phyloP scores from a whole-genome alignment of 2,888 invertebrate species.

The Patella caerulea region DNA sequence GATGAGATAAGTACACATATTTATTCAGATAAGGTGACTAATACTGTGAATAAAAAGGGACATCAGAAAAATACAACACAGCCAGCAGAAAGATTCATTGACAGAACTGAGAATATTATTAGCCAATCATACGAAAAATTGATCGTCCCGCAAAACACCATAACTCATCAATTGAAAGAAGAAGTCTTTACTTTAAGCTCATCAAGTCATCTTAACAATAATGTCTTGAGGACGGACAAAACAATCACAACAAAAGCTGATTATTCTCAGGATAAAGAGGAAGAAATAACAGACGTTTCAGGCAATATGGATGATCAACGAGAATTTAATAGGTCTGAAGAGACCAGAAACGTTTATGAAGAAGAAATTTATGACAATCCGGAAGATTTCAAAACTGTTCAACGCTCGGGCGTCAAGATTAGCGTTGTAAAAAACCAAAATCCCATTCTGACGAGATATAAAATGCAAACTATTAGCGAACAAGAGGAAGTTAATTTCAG shows the following conservation, averaged over 20 bases:
- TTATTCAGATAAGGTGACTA: neutral
- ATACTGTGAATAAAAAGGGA: neutral
- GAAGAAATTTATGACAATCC: neutral
- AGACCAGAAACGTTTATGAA: neutral
- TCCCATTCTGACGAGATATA: neutral
- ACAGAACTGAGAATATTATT: constrained; percentile 4
- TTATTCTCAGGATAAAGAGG: neutral
- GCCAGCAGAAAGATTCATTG: neutral
- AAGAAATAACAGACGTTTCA: neutral
- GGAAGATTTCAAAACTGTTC: neutral
- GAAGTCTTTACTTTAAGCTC: neutral
- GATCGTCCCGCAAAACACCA: neutral
- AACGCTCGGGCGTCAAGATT: neutral
- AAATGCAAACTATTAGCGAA: constrained; percentile 6
- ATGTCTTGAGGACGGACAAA: neutral
- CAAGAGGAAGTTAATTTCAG: neutral
- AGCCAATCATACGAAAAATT: neutral
- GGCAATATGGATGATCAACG: neutral
- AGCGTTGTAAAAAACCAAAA: neutral
- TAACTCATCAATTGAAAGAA: neutral
- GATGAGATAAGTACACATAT: neutral
- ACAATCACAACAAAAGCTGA: neutral
- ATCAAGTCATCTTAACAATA: neutral
- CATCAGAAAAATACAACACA: neutral
- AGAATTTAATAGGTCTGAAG: neutral